Evolutionary conservation across 2,888 invertebrate genomes (phyloP), one percentile per base, ranked within the genome.

Genomic region (Ariolimax columbianus): DNA sequence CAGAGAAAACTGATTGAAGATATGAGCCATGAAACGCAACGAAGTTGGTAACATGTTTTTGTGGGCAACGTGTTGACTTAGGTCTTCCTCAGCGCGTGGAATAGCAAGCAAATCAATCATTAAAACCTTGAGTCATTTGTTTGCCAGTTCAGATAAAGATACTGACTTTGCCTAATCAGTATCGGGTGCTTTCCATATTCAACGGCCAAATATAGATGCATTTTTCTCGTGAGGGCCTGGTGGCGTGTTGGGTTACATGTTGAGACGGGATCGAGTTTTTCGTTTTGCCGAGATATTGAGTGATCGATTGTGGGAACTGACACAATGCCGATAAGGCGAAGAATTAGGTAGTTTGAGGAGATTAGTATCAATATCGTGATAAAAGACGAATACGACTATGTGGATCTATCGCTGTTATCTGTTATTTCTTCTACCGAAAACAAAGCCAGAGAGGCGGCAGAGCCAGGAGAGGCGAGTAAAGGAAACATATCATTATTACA

Each of bases 81-180:
- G n/a, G n/a, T 63, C 30, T 23, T 23, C 11, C n/a, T 7, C 30
- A n/a, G 63, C n/a, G 7, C 63, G 63, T n/a, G 63, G 30, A 63
- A 30, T 14, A n/a, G 23, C 23, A 63, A 63, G 63, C 63, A 3
- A 11, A 63, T 63, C 63, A 63, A 63, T 63, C 63, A 30, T n/a
- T n/a, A 63, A n/a, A 30, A 3, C 30, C n/a, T n/a, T 30, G 11
- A n/a, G 63, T 30, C 63, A 66, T 66, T 66, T 66, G 66, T 66
- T 66, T 30, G 66, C 66, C 14, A 66, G 66, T 66, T 66, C 66
- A 9, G 66, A 30, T 66, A 66, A 66, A 63, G 59, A 63, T 63
- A 63, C 17, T 23, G n/a, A 63, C 33, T 33, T 33, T n/a, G 33
- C 14, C 14, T 66, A 33, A 66, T 66, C 66, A 66, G 33, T 7